These are phyloP conservation scores for Daktulosphaira vitifoliae DNA, from an alignment of 1,140 invertebrate genomes.

Conservation along the genomic window DNA sequence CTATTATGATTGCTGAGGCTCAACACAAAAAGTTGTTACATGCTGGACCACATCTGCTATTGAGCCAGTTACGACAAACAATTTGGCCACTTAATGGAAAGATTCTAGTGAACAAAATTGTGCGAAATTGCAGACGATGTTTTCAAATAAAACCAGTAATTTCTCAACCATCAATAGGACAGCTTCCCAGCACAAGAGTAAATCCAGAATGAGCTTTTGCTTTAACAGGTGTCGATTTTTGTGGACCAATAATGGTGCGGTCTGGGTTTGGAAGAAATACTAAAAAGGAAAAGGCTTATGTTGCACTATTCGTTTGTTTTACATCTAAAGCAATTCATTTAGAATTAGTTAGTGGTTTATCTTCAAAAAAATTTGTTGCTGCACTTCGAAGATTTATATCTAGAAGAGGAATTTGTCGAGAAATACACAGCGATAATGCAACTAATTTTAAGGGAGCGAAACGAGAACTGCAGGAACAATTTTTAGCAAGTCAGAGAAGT, in stretches of 20 bases:
- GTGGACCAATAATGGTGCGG: too few relatives aligned
- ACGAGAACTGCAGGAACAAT: background rate
- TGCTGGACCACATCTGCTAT: conserved; percentile 12
- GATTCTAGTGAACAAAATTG: background rate
- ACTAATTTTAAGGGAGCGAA: background rate
- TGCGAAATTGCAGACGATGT: background rate
- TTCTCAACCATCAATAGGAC: background rate
- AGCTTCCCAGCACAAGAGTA: too few relatives aligned
- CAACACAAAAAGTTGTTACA: conserved; percentile 20
- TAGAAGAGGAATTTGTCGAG: background rate
- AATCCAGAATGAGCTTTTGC: too few relatives aligned
- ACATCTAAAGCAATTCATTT: background rate
- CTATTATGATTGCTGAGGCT: background rate
- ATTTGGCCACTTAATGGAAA: background rate
- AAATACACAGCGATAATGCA: background rate
- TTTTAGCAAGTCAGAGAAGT: too few relatives aligned
- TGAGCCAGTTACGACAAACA: conserved; percentile 1
- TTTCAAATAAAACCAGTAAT: background rate
- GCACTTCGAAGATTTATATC: background rate
- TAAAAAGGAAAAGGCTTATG: background rate
- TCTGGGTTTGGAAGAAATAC: background rate
- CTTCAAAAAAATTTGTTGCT: too few relatives aligned
- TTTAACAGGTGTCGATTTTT: too few relatives aligned
- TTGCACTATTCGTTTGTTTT: too few relatives aligned
- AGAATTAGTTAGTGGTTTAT: background rate